Percentiles rank a stretch among this genome's conserved stretches.
These are phyloP conservation scores for Sisor rabdophorus DNA, from an alignment of 2,113 vertebrate species.

Conservation along the genomic window DNA sequence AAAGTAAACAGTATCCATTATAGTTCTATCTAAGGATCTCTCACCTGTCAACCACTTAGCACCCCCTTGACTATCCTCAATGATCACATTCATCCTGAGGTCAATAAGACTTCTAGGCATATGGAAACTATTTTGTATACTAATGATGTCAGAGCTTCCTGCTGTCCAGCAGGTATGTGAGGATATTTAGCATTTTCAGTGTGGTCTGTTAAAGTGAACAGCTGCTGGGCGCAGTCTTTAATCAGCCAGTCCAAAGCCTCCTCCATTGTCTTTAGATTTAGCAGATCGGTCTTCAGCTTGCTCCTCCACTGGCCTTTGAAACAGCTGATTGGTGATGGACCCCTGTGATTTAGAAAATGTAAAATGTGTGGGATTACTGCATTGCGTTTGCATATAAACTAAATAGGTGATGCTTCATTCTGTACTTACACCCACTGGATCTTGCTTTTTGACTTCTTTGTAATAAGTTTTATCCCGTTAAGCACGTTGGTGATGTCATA, in stretches of 20 bases:
- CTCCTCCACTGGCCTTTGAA: slow-evolving; percentile 54
- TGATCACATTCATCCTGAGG: neutral
- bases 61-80: no score
- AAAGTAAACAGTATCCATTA: no score
- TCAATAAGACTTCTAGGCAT: neutral
- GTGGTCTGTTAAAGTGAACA: slow-evolving; percentile 81
- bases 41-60: neutral
- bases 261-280: slow-evolving; percentile 81
- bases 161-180: slow-evolving; percentile 44
- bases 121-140: neutral
- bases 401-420: no score
- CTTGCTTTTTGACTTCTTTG: slow-evolving; percentile 77
- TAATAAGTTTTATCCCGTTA: slow-evolving; percentile 77
- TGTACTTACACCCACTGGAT: slow-evolving; percentile 90
- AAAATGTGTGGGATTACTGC: neutral
- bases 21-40: no score
- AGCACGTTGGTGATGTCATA: slow-evolving; percentile 88
- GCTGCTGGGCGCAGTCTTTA: slow-evolving; percentile 80
- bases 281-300: slow-evolving; percentile 72
- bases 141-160: neutral
- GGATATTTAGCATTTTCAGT: slow-evolving; percentile 85
- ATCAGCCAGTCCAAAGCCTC: slow-evolving; percentile 85
- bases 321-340: slow-evolving; percentile 58
- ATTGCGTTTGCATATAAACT: neutral
- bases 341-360: slow-evolving; percentile 63